These are phyloP conservation scores for Thrips palmi DNA, from an alignment of 1,140 invertebrate genomes.

Conservation along the genomic window DNA sequence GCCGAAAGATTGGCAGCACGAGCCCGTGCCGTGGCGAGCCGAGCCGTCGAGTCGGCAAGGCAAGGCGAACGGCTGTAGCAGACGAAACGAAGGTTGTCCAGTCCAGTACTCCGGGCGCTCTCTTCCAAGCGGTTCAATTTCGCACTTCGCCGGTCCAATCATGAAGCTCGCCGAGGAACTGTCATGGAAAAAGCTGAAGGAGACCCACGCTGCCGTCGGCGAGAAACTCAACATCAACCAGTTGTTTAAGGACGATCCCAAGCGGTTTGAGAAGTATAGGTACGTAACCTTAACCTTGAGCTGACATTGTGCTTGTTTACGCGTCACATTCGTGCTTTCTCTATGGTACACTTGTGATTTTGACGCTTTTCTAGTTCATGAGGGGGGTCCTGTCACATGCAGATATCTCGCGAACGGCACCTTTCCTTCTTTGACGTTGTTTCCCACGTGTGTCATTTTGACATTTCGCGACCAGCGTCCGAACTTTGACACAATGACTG, in stretches of 20 bases:
- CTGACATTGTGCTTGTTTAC: conserved; percentile 18
- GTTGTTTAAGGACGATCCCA: conserved; percentile 53
- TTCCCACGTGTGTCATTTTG: conserved; percentile 4
- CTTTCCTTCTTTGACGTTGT: conserved; percentile 7
- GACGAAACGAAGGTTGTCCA: no score
- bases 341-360: no score
- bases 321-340: no score
- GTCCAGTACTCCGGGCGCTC: no score
- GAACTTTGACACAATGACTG: conserved; percentile 3
- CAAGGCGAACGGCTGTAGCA: no score
- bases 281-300: conserved; percentile 28
- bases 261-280: conserved; percentile 69
- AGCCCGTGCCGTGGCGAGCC: no score
- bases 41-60: no score
- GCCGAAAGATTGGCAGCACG: no score
- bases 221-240: conserved; percentile 55
- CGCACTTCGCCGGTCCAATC: no score
- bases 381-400: conserved; percentile 5
- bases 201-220: conserved; percentile 44
- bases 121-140: no score
- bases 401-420: not conserved
- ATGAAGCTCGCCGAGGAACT: no score
- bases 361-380: no score
- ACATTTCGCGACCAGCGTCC: not conserved
- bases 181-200: conserved; percentile 48